Base-by-base conservation (phyloP, 1,140 invertebrate genomes). In the Pogonognathellus flavescens region DNA sequence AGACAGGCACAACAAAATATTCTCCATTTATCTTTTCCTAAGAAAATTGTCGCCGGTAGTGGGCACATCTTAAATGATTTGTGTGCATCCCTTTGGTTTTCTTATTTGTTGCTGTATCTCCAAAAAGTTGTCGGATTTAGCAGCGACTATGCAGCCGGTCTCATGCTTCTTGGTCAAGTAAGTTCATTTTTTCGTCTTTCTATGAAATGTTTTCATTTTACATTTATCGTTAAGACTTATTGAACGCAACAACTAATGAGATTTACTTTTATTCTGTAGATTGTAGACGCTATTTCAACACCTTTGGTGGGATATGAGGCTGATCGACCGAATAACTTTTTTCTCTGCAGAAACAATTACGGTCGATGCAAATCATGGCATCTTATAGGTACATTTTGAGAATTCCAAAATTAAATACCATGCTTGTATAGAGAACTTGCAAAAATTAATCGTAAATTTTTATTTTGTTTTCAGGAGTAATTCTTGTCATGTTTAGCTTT, bases 41-140 rank as follows among this genome's bases (percentile, higher is more conserved):
- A 82, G 14, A 91, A 90, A 81, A 60, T 93, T 14, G 89, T 91
- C 0, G 93, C 91, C 90, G 93, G 94, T 70, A 92, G 95, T 88
- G 96, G 96, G 0, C 97, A 99, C 92, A 93, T 99, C 49, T 92
- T 98, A 41, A 99, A 99, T 91, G 98, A 99, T 92, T 93, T 99
- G 5, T 98, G 96, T 92, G 96, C 97, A 53, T 96, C 96, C 80
- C 96, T 99, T 93, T 99, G 98, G 98, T 99, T 99, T 90, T 97
- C 96, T 0, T 99, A 99, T 91, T 92, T 98, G n/a, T 92, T 99
- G 87, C 94, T 99, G 18, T 99, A 94, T 91, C 95, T 98, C 89
- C 95, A 98, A 90, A 93, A 95, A 18, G 95, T 98, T 2, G 91
- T 97, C 49, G 91, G 93, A 87, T 96, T 98, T 90, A 92, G 92